Evolutionary conservation across 2,113 vertebrate genomes (phyloP).

Genomic region (Myiagra hebetior): DNA sequence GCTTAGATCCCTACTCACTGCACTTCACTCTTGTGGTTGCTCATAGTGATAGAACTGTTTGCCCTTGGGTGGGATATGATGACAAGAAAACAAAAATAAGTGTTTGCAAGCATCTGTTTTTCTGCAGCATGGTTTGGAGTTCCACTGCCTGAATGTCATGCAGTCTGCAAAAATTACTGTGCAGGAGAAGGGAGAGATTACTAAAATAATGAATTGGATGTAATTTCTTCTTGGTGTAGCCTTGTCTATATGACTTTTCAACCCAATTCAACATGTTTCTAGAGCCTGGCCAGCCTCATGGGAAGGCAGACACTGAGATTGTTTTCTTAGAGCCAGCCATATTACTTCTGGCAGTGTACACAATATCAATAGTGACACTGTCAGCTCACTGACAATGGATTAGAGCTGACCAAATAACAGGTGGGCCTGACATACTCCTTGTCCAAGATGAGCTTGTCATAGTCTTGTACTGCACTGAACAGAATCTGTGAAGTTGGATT

Average conservation of each 20-base stretch:
- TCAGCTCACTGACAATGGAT: not conserved
- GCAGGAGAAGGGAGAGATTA: not conserved
- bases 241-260: not conserved
- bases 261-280: not conserved
- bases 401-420: not conserved
- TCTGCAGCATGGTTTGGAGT: not conserved
- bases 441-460: not conserved
- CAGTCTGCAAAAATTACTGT: not conserved
- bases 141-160: not conserved
- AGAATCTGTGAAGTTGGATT: not conserved
- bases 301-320: not conserved
- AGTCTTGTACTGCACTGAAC: not conserved
- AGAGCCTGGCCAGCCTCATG: not conserved
- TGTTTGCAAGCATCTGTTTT: not conserved
- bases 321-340: not conserved
- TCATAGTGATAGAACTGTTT: not conserved
- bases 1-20: not conserved
- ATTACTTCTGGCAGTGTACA: not conserved
- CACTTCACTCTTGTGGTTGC: not conserved
- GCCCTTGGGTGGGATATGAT: not conserved
- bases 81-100: not conserved
- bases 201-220: not conserved
- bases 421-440: not conserved
- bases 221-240: not conserved
- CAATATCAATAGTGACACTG: not conserved